Conservation (phyloP, 1,140 invertebrate species). For the Aphis craccivora region DNA sequence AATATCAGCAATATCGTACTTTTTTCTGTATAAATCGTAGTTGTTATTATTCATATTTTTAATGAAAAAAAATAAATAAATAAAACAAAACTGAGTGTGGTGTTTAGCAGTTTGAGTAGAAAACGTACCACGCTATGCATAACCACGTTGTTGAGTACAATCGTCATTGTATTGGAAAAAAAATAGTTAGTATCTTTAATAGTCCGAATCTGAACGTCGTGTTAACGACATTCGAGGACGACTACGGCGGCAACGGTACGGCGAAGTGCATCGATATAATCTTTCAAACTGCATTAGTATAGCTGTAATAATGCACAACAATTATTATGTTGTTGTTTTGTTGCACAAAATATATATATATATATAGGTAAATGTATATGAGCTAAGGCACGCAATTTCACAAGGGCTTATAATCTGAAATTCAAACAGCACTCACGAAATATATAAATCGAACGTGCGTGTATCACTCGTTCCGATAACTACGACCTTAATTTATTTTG, state of each 20-base stretch:
- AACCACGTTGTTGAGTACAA: too few relatives aligned
- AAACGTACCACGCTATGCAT: too few relatives aligned
- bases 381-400: background rate
- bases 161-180: too few relatives aligned
- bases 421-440: background rate
- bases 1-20: too few relatives aligned
- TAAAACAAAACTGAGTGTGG: too few relatives aligned
- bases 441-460: background rate
- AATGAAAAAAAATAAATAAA: too few relatives aligned
- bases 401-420: background rate
- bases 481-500: constrained; percentile 21
- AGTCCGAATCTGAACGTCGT: background rate
- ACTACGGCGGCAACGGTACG: background rate
- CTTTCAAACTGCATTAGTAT: background rate
- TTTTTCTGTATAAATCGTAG: too few relatives aligned
- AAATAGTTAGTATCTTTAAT: background rate
- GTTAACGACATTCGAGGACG: background rate
- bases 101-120: too few relatives aligned
- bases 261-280: constrained; percentile 17
- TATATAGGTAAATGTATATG: background rate
- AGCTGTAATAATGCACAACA: background rate
- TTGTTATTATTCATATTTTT: too few relatives aligned
- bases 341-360: background rate
- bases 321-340: background rate
- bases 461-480: background rate